Base-by-base conservation (phyloP, 35 echinoderm and acorn worm species). In the Lytechinus variegatus region DNA sequence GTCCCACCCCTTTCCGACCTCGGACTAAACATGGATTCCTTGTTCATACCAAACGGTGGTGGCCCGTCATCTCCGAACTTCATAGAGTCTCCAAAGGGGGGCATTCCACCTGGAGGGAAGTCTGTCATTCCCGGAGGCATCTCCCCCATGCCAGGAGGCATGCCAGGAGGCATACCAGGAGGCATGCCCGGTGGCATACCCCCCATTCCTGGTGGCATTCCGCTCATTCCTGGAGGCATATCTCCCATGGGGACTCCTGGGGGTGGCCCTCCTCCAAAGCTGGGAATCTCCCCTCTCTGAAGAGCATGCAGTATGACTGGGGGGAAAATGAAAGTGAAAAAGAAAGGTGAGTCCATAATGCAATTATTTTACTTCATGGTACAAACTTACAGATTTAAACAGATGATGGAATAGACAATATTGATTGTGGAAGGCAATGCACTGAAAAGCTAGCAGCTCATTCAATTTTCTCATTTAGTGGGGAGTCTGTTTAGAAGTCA, bases 211-310 rank as follows among this genome's bases (percentile, higher is more conserved):
- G 92, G 92, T 53, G 92, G 92, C 53, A 93, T 27, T 27, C 54
- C 55, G 11, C 92, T 24, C 92, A 93, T 93, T 54, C 94, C 94
- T 21, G 61, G 94, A 0, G 94, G 94, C 94, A 87, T 79, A n/a
- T 57, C 94, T 87, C 94, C 61, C 86, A 86, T 87, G 61, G 86
- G 9, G 27, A 95, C n/a, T 72, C 94, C 94, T 9, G 56, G 56
- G 14, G 94, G 94, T 9, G 94, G 94, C 8, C 94, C 94, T 44
- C 57, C 94, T 86, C 92, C 92, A 21, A 93, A 27, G 54, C 92
- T 57, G 27, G 92, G 92, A 19, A 93, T 55, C 55, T 93, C 92
- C 1, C 92, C 92, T 57, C 92, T 33, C 92, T 93, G 92, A 6
- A 95, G 29, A 24, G 61, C 94, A 28, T 9, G 94, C 3, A 87